Evolutionary conservation across 2,888 invertebrate species (phyloP), one percentile per base, ranked within the genome.

Genomic region (Cerceris rybyensis): DNA sequence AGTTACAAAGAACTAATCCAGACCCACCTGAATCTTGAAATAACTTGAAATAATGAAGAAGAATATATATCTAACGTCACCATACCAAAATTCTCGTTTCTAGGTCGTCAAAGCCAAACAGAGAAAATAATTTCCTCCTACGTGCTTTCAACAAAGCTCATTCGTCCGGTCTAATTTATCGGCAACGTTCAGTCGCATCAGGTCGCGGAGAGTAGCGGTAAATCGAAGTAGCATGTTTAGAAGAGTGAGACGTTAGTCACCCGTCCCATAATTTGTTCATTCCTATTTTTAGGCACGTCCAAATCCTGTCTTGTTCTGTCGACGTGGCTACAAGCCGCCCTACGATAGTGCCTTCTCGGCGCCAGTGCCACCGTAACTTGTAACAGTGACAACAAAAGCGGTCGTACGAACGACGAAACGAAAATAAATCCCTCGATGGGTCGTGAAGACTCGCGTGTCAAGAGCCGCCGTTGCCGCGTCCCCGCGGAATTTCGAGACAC

Each of bases 261-360:
- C 84, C 86, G 87, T 70, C 85, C 88, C 80, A 87, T 88, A 89
- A 89, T 89, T 89, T 87, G 88, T 87, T 87, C 89, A 80, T 78
- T 81, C 79, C 85, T 89, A 89, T 89, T 85, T 88, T 88, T 86
- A 84, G 88, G 70, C 72, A 61, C 79, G 77, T 61, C 58, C 54
- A 55, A 49, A 79, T 79, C 77, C 68, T 66, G 42, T 61, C 60
- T 69, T 65, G 57, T 46, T 41, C 59, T 54, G 78, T 52, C 74
- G 71, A 66, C 73, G 43, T 64, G 49, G 41, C 50, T 11, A 49
- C 43, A 54, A 17, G 57, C 42, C 49, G 58, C 63, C 70, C 64
- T 68, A 68, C 78, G 72, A 78, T 78, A 80, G 81, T 80, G 70
- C 75, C 71, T 77, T 61, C 79, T 78, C 80, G 82, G 73, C 83